Percentiles rank a stretch among this genome's conserved stretches.
Conservation (phyloP, 1,140 invertebrate genomes). For the Euwallacea fornicatus region DNA sequence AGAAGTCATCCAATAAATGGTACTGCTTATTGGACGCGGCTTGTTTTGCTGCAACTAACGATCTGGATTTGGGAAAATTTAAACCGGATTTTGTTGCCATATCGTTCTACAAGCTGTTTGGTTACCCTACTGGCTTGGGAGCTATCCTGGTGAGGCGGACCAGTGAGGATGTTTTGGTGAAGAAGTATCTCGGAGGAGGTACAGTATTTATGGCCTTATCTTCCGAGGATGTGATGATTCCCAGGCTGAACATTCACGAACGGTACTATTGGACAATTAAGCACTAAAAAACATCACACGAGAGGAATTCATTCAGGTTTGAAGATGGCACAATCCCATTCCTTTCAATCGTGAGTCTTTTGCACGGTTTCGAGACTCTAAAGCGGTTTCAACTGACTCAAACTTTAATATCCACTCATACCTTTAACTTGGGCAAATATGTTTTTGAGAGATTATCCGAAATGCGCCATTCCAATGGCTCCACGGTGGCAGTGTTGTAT, state of each 20-base stretch:
- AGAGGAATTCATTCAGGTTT: slow-evolving; percentile 64
- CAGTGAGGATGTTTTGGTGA: slow-evolving; percentile 65
- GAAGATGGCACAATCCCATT: slow-evolving; percentile 94
- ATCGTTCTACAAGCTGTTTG: slow-evolving; percentile 99
- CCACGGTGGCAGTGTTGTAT: slow-evolving; percentile 73
- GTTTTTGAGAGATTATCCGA: slow-evolving; percentile 65
- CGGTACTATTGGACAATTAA: slow-evolving; percentile 57
- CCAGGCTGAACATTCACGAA: slow-evolving; percentile 67
- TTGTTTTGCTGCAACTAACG: slow-evolving; percentile 75
- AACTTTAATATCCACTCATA: slow-evolving; percentile 70
- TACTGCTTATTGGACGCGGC: slow-evolving; percentile 88
- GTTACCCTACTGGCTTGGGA: slow-evolving; percentile 92
- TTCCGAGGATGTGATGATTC: slow-evolving; percentile 68
- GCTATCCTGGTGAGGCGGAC: slow-evolving; percentile 79
- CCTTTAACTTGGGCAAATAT: slow-evolving; percentile 75
- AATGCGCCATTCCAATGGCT: slow-evolving; percentile 75
- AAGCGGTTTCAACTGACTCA: slow-evolving; percentile 61
- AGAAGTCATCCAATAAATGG: slow-evolving; percentile 62
- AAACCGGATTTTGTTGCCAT: slow-evolving; percentile 88
- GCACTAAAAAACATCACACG: neutral
- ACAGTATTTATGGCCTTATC: slow-evolving; percentile 82
- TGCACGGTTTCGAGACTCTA: slow-evolving; percentile 78
- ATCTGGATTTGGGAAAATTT: slow-evolving; percentile 70
- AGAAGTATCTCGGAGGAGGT: slow-evolving; percentile 89
- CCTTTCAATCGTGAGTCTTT: slow-evolving; percentile 78